Evolutionary conservation across 2,888 invertebrate genomes (phyloP).

Genomic region (Leptarthrus brevirostris): DNA sequence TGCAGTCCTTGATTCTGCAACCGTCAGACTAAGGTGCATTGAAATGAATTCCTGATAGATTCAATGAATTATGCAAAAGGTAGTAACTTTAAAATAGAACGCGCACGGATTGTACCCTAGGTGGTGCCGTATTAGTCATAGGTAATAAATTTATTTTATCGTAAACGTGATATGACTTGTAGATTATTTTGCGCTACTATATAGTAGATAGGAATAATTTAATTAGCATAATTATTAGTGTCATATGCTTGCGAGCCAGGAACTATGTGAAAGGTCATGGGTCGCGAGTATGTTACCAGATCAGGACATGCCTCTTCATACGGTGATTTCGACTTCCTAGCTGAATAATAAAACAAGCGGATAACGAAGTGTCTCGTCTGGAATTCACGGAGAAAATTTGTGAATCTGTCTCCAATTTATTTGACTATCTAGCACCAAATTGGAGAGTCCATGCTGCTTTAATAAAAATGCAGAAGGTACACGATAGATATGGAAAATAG

Average conservation of each 20-base stretch:
- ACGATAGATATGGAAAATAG: too few species aligned
- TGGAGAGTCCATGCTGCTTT: too few species aligned
- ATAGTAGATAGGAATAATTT: slow-evolving; percentile 22
- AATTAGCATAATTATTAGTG: slow-evolving; percentile 43
- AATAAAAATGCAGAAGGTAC: too few species aligned
- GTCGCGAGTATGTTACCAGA: not conserved
- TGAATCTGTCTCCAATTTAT: not conserved
- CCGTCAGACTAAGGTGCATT: slow-evolving; percentile 8
- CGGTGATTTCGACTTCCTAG: too few species aligned
- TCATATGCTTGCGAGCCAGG: slow-evolving; percentile 14
- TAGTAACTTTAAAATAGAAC: slow-evolving; percentile 42
- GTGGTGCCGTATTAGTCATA: slow-evolving; percentile 30
- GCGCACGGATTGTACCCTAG: slow-evolving; percentile 39
- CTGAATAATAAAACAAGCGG: too few species aligned
- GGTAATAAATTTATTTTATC: slow-evolving; percentile 45
- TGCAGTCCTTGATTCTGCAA: not conserved
- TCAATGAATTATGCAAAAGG: slow-evolving; percentile 44
- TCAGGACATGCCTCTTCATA: too few species aligned
- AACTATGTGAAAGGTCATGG: slow-evolving; percentile 6
- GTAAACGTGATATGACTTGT: slow-evolving; percentile 42
- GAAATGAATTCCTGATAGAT: slow-evolving; percentile 41
- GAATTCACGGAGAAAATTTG: not conserved
- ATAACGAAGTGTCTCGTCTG: too few species aligned
- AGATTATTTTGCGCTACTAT: slow-evolving; percentile 38
- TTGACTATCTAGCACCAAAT: not conserved